phyloP scores from a whole-genome alignment of 1,140 invertebrate genomes.

The Trichonephila clavata region DNA sequence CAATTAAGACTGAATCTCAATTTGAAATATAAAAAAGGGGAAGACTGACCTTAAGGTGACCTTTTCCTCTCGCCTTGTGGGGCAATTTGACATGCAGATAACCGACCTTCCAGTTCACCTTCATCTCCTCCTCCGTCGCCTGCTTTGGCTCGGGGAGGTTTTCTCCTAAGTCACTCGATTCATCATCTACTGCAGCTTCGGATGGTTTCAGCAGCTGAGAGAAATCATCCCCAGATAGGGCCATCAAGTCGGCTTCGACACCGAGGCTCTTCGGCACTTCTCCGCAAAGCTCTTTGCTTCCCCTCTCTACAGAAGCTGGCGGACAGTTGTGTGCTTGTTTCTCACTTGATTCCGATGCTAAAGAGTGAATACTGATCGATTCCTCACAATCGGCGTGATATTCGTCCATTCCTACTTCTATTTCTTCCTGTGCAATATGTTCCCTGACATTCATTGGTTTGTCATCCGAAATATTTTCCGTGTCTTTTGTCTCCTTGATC shows the following conservation, averaged over 20 bases:
- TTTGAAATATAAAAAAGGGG: too few relatives aligned
- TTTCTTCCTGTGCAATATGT: neutral
- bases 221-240: neutral
- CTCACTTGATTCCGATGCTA: neutral
- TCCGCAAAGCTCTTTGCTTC: too few relatives aligned
- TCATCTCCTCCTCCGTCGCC: slow-evolving; percentile 48
- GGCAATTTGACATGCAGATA: slow-evolving; percentile 67
- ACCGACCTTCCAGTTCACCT: slow-evolving; percentile 66
- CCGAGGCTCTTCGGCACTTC: neutral
- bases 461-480: too few relatives aligned
- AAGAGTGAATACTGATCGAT: slow-evolving; percentile 11
- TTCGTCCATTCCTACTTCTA: neutral
- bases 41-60: slow-evolving; percentile 50
- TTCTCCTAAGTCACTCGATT: neutral
- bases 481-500: neutral
- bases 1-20: too few relatives aligned
- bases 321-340: neutral
- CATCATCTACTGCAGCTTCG: neutral
- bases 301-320: neutral
- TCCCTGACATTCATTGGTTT: too few relatives aligned
- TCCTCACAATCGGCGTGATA: slow-evolving; percentile 55
- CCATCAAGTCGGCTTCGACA: neutral
- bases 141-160: slow-evolving; percentile 19
- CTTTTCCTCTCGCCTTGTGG: slow-evolving; percentile 55
- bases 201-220: neutral